Percentiles rank a stretch among this genome's conserved stretches.
phyloP scores from a whole-genome alignment of 2,113 vertebrate genomes.

The Corapipo altera region DNA sequence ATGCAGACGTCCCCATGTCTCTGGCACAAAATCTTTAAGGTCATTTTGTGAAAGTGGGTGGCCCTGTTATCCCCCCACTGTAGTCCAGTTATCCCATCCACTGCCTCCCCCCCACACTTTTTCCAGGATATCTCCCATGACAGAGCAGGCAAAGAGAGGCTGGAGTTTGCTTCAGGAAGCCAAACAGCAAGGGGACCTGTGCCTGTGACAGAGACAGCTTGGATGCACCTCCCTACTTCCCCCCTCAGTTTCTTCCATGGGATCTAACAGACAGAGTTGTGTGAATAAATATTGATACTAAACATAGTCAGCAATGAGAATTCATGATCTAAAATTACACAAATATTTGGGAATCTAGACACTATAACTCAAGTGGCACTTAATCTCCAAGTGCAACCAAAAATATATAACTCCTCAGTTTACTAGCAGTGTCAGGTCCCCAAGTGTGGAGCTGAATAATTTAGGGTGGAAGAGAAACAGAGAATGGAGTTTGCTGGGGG shows the following conservation, averaged over 20 bases:
- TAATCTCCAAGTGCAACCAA: slow-evolving; percentile 49
- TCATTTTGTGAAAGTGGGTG: not conserved
- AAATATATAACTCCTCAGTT: not conserved
- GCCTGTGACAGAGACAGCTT: not conserved
- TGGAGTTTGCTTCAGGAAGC: not conserved
- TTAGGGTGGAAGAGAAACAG: not conserved
- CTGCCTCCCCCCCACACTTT: not conserved
- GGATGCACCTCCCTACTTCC: not conserved
- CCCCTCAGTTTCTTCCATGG: not conserved
- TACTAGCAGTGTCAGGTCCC: slow-evolving; percentile 24
- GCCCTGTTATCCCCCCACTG: not conserved
- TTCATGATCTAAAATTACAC: slow-evolving; percentile 46
- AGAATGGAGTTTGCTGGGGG: not conserved
- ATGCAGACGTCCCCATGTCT: accelerated
- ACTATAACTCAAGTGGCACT: slow-evolving; percentile 54
- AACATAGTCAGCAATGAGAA: slow-evolving; percentile 52
- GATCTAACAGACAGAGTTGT: slow-evolving; percentile 6
- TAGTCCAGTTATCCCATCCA: not conserved
- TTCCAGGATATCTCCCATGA: not conserved
- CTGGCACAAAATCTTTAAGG: not conserved
- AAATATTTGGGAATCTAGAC: slow-evolving; percentile 55
- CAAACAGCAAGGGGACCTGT: not conserved
- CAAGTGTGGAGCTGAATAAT: slow-evolving; percentile 9
- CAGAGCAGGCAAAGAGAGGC: not conserved
- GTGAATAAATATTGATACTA: slow-evolving; percentile 64